Conservation (phyloP, 2,113 vertebrate genomes). For the Tachuris rubrigastra region DNA sequence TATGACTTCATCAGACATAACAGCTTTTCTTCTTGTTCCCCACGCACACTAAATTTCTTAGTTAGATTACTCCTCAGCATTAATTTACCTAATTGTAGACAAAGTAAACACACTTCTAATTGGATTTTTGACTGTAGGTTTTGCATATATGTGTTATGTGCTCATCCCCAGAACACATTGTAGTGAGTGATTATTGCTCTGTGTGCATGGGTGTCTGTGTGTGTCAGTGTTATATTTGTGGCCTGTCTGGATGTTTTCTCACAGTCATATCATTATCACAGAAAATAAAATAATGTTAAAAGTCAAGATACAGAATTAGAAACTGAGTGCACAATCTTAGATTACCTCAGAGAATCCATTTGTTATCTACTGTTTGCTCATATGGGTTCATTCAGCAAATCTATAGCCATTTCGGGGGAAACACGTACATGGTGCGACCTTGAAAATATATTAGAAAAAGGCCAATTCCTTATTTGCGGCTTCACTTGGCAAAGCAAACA, state of each 20-base stretch:
- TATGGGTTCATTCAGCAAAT: conserved; percentile 15
- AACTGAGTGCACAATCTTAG: conserved; percentile 45
- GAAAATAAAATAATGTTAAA: conserved; percentile 59
- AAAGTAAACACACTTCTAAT: conserved; percentile 6
- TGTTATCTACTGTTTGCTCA: conserved; percentile 39
- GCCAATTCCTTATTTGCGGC: not conserved
- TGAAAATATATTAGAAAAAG: not conserved
- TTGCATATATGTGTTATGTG: not conserved
- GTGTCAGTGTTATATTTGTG: not conserved
- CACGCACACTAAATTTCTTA: not conserved
- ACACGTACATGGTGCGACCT: not conserved
- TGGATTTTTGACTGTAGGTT: not conserved
- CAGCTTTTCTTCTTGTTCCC: not conserved
- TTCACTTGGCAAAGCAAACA: not conserved
- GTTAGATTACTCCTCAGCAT: not conserved
- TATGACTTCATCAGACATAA: not conserved
- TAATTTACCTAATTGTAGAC: conserved; percentile 43
- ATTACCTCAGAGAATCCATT: conserved; percentile 40
- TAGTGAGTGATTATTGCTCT: not conserved
- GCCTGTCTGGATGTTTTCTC: conserved; percentile 29
- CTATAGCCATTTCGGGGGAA: conserved; percentile 14
- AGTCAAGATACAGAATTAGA: conserved; percentile 71
- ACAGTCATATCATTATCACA: not conserved
- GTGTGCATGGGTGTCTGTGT: not conserved
- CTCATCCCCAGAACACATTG: not conserved